phyloP scores from a whole-genome alignment of 1,140 invertebrate genomes.

The Drosophila dunni region DNA sequence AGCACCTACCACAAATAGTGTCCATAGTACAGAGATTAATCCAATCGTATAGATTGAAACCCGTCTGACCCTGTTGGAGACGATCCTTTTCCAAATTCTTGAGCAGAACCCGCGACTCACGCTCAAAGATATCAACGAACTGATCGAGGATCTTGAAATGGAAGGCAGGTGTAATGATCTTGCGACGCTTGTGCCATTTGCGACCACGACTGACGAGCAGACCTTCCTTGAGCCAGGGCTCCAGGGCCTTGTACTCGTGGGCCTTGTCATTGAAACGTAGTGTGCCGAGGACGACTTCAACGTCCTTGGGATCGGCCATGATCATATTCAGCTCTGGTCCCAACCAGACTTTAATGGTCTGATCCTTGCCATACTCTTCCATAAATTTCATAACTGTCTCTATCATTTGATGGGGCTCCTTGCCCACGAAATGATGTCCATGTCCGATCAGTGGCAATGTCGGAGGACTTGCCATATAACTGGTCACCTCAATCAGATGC shows the following conservation, averaged over 20 bases:
- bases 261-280: conserved; percentile 77
- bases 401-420: conserved; percentile 58
- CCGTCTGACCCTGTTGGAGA: conserved; percentile 33
- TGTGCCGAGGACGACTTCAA: conserved; percentile 67
- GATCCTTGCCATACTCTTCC: conserved; percentile 44
- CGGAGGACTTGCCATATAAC: conserved; percentile 68
- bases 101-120: conserved; percentile 87
- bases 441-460: conserved; percentile 68
- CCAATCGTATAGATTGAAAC: conserved; percentile 87
- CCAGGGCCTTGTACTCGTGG: conserved; percentile 88
- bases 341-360: conserved; percentile 85
- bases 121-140: conserved; percentile 90
- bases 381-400: conserved; percentile 42
- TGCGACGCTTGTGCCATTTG: conserved; percentile 92
- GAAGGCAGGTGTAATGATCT: conserved; percentile 94
- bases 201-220: conserved; percentile 87
- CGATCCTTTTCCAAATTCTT: conserved; percentile 85
- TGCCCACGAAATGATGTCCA: conserved; percentile 70
- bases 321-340: conserved; percentile 74
- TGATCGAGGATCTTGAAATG: conserved; percentile 94
- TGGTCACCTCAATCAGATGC: conserved; percentile 64
- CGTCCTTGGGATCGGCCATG: conserved; percentile 68
- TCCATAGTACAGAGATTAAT: conserved; percentile 90
- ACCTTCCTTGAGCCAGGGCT: conserved; percentile 90
- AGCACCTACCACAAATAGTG: conserved; percentile 89